Conservation (phyloP, 2,888 invertebrate species). For the Leptothorax acervorum region DNA sequence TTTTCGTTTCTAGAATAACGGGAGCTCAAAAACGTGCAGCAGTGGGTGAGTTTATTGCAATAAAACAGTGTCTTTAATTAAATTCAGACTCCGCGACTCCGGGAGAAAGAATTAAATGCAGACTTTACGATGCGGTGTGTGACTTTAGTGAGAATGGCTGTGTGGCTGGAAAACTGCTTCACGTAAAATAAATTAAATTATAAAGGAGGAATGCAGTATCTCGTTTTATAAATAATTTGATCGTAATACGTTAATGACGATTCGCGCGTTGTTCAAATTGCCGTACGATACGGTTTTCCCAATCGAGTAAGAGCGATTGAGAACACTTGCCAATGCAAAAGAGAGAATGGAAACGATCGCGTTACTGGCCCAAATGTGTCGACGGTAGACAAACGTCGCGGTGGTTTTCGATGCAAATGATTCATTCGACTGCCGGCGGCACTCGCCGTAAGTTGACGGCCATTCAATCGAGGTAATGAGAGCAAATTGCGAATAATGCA, state of each 20-base stretch:
- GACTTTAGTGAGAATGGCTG: slow-evolving; percentile 22
- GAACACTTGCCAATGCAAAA: background rate
- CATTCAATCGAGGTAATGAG: slow-evolving; percentile 23
- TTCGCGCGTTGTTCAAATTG: background rate
- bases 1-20: background rate
- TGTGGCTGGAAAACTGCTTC: background rate
- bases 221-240: background rate
- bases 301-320: slow-evolving; percentile 3
- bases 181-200: slow-evolving; percentile 14
- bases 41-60: background rate
- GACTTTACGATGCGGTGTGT: background rate
- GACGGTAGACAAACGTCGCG: slow-evolving; percentile 23
- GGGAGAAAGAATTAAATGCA: slow-evolving; percentile 19
- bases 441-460: slow-evolving; percentile 41
- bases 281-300: background rate
- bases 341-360: background rate
- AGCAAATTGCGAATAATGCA: slow-evolving; percentile 21
- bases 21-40: background rate
- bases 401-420: slow-evolving; percentile 37
- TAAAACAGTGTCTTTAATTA: slow-evolving; percentile 35
- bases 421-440: slow-evolving; percentile 36
- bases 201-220: background rate
- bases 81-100: slow-evolving; percentile 16
- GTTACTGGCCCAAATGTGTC: slow-evolving; percentile 4
- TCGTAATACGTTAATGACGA: background rate